Evolutionary conservation across 2,113 vertebrate genomes (phyloP).

Genomic region (Mormyrus lacerda): DNA sequence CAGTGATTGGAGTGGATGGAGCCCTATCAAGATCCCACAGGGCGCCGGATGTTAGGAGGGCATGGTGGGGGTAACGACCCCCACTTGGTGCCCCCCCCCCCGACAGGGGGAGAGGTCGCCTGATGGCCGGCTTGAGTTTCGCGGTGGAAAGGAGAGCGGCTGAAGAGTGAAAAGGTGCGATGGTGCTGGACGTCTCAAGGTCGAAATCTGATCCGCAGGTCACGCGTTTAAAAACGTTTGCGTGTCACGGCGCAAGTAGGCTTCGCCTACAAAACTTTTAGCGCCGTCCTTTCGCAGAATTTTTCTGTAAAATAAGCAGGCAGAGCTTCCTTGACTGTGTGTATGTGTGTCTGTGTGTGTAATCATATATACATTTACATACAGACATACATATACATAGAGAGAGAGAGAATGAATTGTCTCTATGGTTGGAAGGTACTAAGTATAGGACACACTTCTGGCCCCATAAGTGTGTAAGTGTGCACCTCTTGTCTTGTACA

Average conservation of each 20-base stretch:
- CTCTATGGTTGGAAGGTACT: not conserved
- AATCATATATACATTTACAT: not conserved
- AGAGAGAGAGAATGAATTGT: not conserved
- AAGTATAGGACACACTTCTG: not conserved
- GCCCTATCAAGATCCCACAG: not conserved
- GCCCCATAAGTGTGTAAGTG: not conserved
- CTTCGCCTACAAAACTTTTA: not conserved
- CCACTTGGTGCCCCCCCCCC: not conserved
- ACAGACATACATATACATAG: not conserved
- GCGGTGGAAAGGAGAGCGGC: not conserved
- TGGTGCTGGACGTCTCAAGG: not conserved
- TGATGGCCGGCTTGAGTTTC: not conserved
- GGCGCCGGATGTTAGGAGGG: not conserved
- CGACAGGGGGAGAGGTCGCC: not conserved
- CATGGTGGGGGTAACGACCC: not conserved
- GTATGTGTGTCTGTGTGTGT: no score
- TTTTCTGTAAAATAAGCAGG: not conserved
- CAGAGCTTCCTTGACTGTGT: not conserved
- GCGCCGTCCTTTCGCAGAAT: not conserved
- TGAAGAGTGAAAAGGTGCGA: not conserved
- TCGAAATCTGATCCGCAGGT: not conserved
- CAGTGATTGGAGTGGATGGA: not conserved
- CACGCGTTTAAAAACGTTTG: not conserved
- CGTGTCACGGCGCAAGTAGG: not conserved
- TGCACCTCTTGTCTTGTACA: not conserved